phyloP scores from a whole-genome alignment of 2,888 invertebrate species.

The Macrosiphum euphorbiae region DNA sequence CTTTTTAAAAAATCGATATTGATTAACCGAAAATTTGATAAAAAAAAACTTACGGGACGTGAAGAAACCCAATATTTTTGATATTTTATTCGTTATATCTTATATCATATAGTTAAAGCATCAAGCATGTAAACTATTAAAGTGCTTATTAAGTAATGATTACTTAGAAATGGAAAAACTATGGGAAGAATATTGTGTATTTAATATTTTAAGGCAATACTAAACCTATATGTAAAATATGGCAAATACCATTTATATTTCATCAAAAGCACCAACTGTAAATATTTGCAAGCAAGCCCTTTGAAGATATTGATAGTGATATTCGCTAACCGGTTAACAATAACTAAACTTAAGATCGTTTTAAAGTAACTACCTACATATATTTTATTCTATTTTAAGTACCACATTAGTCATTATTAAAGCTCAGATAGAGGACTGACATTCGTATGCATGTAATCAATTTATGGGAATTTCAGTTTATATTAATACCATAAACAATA shows the following conservation, averaged over 20 bases:
- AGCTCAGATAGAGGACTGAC: not conserved
- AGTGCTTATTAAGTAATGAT: no score
- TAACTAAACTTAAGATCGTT: not conserved
- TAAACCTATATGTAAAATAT: not conserved
- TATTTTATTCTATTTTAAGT: not conserved
- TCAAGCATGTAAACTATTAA: no score
- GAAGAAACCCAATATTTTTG: no score
- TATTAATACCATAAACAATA: no score
- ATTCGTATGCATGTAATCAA: not conserved
- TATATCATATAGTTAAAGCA: no score
- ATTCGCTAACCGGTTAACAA: not conserved
- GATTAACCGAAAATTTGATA: no score
- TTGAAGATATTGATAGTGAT: not conserved
- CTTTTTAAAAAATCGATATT: no score
- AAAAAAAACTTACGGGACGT: no score
- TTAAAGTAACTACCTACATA: not conserved
- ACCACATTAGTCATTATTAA: not conserved
- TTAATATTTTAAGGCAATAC: not conserved
- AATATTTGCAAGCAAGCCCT: not conserved
- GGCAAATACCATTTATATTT: not conserved
- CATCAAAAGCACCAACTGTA: not conserved
- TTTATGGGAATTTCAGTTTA: no score
- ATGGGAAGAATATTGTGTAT: no score
- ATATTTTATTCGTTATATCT: no score
- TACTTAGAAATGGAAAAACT: no score